Conservation (phyloP, 1,140 invertebrate species). For the Meloidogyne exigua region DNA sequence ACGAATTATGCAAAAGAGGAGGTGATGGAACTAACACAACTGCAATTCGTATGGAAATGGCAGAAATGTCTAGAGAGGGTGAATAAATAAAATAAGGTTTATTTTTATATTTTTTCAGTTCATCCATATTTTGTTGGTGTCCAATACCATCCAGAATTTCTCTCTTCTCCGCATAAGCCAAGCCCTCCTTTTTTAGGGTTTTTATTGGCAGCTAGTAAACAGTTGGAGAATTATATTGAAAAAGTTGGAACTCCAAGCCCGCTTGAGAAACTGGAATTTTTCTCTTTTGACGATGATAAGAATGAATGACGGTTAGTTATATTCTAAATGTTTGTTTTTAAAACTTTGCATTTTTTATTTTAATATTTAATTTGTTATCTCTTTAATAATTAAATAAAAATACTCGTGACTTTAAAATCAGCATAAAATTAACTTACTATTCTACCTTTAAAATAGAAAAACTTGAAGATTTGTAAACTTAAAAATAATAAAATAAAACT, state of each 20-base stretch:
- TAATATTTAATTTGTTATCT: too few species aligned
- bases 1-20: slow-evolving; percentile 51
- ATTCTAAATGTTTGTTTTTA: too few species aligned
- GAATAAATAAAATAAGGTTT: slow-evolving; percentile 34
- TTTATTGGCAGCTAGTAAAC: slow-evolving; percentile 78
- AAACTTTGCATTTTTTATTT: too few species aligned
- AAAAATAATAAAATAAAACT: too few species aligned
- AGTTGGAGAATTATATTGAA: slow-evolving; percentile 42
- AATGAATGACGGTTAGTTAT: not conserved
- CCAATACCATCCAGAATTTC: slow-evolving; percentile 96
- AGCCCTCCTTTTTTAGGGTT: slow-evolving; percentile 93
- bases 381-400: too few species aligned
- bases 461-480: too few species aligned
- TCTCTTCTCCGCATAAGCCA: slow-evolving; percentile 85
- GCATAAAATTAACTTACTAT: too few species aligned
- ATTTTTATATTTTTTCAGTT: slow-evolving; percentile 54
- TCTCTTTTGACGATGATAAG: not conserved
- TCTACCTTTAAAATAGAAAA: too few species aligned
- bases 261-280: not conserved
- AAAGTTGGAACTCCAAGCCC: not conserved
- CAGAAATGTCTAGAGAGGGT: slow-evolving; percentile 66
- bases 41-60: slow-evolving; percentile 78
- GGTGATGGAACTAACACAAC: slow-evolving; percentile 64
- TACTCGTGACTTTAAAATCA: too few species aligned
- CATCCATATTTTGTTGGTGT: slow-evolving; percentile 92